Evolutionary conservation across 2,113 vertebrate species (phyloP), one percentile per base, ranked within the genome.

Genomic region (Monopterus albus): DNA sequence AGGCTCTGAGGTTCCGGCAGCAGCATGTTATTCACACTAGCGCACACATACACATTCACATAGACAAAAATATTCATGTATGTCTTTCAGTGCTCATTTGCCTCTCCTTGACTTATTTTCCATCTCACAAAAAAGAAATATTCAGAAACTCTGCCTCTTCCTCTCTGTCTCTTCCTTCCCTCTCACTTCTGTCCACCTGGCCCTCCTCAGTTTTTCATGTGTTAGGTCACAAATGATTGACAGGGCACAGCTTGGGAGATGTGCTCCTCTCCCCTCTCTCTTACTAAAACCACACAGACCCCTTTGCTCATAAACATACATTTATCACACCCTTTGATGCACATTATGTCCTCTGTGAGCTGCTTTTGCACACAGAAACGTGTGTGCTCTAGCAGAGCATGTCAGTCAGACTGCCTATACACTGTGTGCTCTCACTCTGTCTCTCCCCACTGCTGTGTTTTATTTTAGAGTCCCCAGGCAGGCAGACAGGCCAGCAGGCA

Each of bases 211-310:
- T 83, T 86, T 82, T 82, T 72, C 4, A 36, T 78, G 80, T 81
- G 78, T 88, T 71, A 75, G 89, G 89, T 88, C 88, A 85, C 85
- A 56, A 83, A 87, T 88, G 91, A 92, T 90, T 92, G 91, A 92
- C 91, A 90, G 85, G 87, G 47, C 88, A 79, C 89, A 90, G 91
- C 90, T 92, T 90, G 89, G 84, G 77, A 87, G 49, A 51, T 77
- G 57, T 71, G 77, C 82, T n/a, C 51, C 58, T 57, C 35, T 15
- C 58, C 28, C 39, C 43, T 49, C 66, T 61, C 64, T 10, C 59
- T 25, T 72, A 11, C 64, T 9, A 1, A 47, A 28, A 20, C 63
- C 45, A 26, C 67, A 39, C 53, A 12, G 46, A 40, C 36, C 36
- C 29, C 56, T 78, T 49, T 56, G 45, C 57, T 52, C 51, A 13